Conservation (phyloP, 2,113 vertebrate species). For the Delphinus delphis region DNA sequence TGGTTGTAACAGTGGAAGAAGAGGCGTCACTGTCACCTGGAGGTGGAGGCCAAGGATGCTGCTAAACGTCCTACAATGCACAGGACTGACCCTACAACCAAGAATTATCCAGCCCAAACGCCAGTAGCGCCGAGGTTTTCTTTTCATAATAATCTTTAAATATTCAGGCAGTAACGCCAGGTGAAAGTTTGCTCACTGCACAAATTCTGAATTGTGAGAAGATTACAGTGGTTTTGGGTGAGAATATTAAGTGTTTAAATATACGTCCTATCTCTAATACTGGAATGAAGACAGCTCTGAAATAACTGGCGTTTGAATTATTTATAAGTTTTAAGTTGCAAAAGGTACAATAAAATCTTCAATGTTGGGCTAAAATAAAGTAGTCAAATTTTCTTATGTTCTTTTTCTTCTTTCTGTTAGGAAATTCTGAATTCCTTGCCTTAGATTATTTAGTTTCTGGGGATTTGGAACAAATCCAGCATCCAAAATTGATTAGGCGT, state of each 20-base stretch:
- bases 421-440: neutral
- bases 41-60: neutral
- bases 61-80: neutral
- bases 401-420: neutral
- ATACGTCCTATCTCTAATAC: neutral
- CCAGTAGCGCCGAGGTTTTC: neutral
- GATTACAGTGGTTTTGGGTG: neutral
- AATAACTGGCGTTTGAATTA: neutral
- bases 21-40: neutral
- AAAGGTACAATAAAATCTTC: neutral
- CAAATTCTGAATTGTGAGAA: neutral
- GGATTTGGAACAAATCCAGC: neutral
- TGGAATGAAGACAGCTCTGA: neutral
- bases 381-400: neutral
- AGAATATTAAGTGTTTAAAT: neutral
- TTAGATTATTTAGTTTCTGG: neutral
- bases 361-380: neutral
- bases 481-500: neutral
- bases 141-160: neutral
- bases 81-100: neutral
- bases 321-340: neutral
- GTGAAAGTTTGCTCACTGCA: neutral
- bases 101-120: neutral
- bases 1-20: neutral
- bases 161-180: neutral